Conservation (phyloP, 1,140 invertebrate species). For the Anastatus disparis region DNA sequence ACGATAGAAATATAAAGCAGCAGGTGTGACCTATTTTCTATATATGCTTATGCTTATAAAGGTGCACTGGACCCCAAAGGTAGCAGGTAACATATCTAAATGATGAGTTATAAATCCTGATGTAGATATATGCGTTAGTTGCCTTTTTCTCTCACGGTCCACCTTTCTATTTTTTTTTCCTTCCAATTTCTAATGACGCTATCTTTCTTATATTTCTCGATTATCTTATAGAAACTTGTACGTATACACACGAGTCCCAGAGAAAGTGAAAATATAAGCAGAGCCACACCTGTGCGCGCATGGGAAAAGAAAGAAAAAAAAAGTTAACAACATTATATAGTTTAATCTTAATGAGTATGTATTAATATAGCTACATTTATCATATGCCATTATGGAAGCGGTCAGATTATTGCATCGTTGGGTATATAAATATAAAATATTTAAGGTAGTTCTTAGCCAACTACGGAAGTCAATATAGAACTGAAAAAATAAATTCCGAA, state of each 20-base stretch:
- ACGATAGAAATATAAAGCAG: slow-evolving; percentile 29
- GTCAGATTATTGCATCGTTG: too few relatives aligned
- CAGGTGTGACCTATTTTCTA: slow-evolving; percentile 50
- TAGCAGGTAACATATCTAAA: slow-evolving; percentile 12
- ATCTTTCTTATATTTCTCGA: not conserved
- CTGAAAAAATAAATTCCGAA: too few relatives aligned
- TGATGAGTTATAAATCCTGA: slow-evolving; percentile 7
- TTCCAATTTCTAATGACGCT: slow-evolving; percentile 25
- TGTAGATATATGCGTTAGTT: not conserved
- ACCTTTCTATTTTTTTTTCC: not conserved
- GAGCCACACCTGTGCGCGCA: not conserved
- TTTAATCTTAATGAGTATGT: too few relatives aligned
- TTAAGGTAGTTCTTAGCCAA: too few relatives aligned
- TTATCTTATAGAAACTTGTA: too few relatives aligned
- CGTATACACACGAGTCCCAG: too few relatives aligned
- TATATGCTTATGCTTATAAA: not conserved
- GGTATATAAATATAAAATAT: too few relatives aligned
- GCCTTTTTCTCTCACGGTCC: not conserved
- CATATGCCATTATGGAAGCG: too few relatives aligned
- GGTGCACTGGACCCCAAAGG: not conserved
- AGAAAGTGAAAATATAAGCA: not conserved
- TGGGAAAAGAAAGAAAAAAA: too few relatives aligned
- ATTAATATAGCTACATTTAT: too few relatives aligned
- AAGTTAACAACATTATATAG: too few relatives aligned
- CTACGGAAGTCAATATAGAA: too few relatives aligned